phyloP scores from a whole-genome alignment of 2,113 vertebrate species.

The Otis tarda region DNA sequence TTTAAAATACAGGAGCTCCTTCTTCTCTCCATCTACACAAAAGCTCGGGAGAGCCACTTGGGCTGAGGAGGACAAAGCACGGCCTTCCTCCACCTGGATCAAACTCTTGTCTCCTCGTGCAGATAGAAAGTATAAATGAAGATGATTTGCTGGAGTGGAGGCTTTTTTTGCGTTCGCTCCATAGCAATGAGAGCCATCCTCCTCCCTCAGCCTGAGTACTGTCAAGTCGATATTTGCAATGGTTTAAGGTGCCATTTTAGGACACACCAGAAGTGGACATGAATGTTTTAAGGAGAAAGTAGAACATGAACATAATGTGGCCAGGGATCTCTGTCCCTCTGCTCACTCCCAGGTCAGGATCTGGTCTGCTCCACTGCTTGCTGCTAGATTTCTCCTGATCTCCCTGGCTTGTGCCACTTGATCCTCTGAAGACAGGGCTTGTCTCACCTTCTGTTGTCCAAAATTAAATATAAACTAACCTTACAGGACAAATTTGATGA shows the following conservation, averaged over 20 bases:
- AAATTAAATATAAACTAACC: no score
- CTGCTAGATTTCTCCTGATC: no score
- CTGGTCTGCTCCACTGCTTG: no score
- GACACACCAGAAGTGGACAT: background rate
- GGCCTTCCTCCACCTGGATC: background rate
- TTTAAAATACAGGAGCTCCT: background rate
- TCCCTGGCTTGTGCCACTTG: no score
- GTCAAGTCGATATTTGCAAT: background rate
- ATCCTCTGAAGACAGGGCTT: no score
- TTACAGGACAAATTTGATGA: no score
- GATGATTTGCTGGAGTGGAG: background rate
- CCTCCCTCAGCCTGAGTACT: background rate
- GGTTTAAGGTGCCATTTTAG: background rate
- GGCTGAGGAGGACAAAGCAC: background rate
- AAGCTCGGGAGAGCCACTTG: background rate
- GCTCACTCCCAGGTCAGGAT: no score
- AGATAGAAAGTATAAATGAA: background rate
- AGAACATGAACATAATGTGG: background rate
- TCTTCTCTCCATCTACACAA: background rate
- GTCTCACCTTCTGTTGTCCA: no score
- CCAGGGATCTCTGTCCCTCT: no score
- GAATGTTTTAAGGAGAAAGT: background rate
- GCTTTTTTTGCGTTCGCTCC: background rate
- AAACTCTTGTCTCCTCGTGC: background rate
- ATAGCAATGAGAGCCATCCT: background rate